Conservation (phyloP, 2,113 vertebrate species). For the Myotis davidii region DNA sequence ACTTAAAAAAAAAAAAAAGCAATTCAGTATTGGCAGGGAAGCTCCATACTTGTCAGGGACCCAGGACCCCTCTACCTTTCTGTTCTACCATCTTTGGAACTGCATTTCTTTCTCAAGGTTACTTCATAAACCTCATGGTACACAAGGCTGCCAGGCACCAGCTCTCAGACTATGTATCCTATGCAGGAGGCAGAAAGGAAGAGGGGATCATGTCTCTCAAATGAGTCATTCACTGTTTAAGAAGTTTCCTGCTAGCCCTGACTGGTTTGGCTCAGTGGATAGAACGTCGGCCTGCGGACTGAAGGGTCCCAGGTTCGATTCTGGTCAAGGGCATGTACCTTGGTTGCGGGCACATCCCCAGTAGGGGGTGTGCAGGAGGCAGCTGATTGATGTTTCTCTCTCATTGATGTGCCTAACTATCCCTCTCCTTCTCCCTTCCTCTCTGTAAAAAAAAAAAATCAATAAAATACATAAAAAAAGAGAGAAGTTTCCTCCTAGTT, state of each 20-base stretch:
- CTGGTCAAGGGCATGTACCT: too few species aligned
- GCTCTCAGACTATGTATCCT: neutral
- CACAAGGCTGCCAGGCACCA: neutral
- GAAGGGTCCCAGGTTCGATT: too few species aligned
- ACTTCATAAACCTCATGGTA: neutral
- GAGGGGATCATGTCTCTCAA: neutral
- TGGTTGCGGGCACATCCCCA: too few species aligned
- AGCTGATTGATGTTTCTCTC: too few species aligned
- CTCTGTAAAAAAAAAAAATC: too few species aligned
- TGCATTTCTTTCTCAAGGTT: neutral
- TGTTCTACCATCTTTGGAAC: neutral
- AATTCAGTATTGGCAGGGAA: neutral
- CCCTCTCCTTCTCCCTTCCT: too few species aligned
- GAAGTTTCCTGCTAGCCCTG: neutral
- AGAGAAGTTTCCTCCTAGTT: neutral
- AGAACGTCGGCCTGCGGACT: too few species aligned
- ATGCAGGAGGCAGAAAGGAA: neutral
- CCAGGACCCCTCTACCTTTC: neutral
- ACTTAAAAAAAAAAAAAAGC: neutral
- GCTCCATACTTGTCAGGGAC: neutral
- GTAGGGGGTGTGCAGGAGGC: too few species aligned
- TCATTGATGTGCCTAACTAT: too few species aligned
- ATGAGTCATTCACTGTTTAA: neutral
- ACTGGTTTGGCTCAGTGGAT: too few species aligned
- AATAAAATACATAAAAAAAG: too few species aligned